phyloP scores from a whole-genome alignment of 2,888 invertebrate species.

The Andrena praecox region DNA sequence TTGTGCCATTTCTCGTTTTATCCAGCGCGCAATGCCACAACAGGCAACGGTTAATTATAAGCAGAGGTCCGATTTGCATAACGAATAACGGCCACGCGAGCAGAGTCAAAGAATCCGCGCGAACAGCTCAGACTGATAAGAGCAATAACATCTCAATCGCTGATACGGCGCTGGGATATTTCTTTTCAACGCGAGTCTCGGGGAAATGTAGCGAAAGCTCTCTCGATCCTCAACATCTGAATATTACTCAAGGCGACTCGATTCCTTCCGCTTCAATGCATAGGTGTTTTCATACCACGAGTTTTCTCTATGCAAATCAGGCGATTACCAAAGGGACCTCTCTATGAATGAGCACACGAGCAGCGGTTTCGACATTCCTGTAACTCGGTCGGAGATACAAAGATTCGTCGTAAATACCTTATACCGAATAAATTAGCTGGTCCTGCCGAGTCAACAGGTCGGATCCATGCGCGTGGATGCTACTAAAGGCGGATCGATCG shows the following conservation, averaged over 20 bases:
- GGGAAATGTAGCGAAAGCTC: too few relatives aligned
- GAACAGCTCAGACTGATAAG: constrained; percentile 9
- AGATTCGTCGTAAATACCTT: neutral
- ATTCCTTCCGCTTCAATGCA: too few relatives aligned
- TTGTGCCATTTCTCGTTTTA: constrained; percentile 32
- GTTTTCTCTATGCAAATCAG: too few relatives aligned
- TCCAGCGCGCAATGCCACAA: constrained; percentile 32
- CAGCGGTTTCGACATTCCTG: too few relatives aligned
- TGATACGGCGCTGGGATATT: neutral
- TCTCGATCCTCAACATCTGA: too few relatives aligned
- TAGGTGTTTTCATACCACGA: too few relatives aligned
- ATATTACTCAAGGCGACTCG: too few relatives aligned
- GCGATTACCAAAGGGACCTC: too few relatives aligned
- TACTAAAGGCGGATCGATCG: constrained; percentile 33
- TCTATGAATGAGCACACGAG: too few relatives aligned
- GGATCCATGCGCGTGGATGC: neutral
- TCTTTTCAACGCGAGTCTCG: neutral
- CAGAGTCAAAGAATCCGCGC: neutral
- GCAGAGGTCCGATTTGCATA: constrained; percentile 31
- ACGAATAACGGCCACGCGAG: neutral
- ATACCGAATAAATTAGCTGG: neutral
- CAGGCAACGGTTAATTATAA: constrained; percentile 37
- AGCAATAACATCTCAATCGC: neutral
- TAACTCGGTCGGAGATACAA: neutral
- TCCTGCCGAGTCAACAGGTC: neutral